Percentiles rank a stretch among this genome's conserved stretches.
Evolutionary conservation across 2,113 vertebrate species (phyloP).

Genomic region (Barnardius zonarius): DNA sequence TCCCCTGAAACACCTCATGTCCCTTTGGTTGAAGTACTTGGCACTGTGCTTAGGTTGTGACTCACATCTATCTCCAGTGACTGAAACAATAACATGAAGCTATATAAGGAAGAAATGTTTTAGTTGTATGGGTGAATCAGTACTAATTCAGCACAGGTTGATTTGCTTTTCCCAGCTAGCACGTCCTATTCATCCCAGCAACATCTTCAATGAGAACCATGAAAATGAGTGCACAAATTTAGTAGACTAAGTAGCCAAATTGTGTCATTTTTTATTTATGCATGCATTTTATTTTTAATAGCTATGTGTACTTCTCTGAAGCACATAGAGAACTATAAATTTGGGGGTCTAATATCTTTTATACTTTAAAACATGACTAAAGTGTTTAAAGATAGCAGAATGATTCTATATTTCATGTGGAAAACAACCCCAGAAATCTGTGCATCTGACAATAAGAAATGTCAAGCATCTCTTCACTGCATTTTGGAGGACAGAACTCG

Average conservation of each 20-base stretch:
- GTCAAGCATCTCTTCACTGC: not conserved
- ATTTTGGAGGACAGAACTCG: not conserved
- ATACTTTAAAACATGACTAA: not conserved
- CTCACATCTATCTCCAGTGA: not conserved
- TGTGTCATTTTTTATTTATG: not conserved
- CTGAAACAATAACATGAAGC: not conserved
- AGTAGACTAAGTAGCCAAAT: not conserved
- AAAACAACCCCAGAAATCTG: not conserved
- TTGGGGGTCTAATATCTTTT: constrained; percentile 6
- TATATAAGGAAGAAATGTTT: not conserved
- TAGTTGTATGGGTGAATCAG: not conserved
- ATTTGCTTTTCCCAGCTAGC: not conserved
- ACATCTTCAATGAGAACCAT: not conserved
- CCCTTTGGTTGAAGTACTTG: not conserved
- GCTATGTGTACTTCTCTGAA: constrained; percentile 1
- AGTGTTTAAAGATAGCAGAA: not conserved
- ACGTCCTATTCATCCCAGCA: not conserved
- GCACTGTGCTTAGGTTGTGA: not conserved
- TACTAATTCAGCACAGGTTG: not conserved
- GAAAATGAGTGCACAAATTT: not conserved
- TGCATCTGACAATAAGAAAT: not conserved
- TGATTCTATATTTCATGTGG: not conserved
- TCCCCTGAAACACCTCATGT: not conserved
- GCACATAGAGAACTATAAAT: constrained; percentile 6
- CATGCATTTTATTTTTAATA: constrained; percentile 18